Base-by-base conservation (phyloP, 1,140 invertebrate genomes). In the Nephila pilipes region DNA sequence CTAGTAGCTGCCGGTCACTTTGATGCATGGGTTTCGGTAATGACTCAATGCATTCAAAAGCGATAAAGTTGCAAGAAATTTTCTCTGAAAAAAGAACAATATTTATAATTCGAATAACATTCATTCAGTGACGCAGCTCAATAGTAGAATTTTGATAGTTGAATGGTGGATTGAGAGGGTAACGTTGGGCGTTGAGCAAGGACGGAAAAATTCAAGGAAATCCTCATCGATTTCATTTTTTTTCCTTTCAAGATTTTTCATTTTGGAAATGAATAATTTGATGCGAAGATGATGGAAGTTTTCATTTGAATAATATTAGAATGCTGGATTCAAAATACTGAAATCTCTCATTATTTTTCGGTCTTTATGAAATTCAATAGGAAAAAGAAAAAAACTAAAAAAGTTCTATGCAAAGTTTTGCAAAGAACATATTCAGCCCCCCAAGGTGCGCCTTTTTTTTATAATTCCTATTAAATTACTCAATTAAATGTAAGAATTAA, bases 61-160 rank as follows among this genome's bases (percentile, higher is more conserved):
- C 29, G 69, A 75, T 75, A 32, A 36, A 75, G 69, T 1, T 32
- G 29, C 29, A 0, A 20, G 29, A 75, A 32, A 75, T 16, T 75
- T 75, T 29, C 32, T 75, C 18, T n/a, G n/a, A 29, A 75, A 75
- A 75, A 75, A 32, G 69, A 75, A 75, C 36, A 75, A 75, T 22
- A 75, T 75, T 75, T 75, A 36, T 32, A 32, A 75, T 32, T 36
- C 14, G 32, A 36, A 36, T 20, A 1, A 8, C 16, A 14, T 12
- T 1, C 5, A 58, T n/a, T n/a, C 18, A 60, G 22, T 20, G 22
- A 60, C 1, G 6, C 2, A 4, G 2, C 5, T 20, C 18, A 8
- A 75, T 14, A 36, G 18, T 5, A 32, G 29, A 36, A 75, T 36
- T 75, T 75, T 75, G 29, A 5, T 18, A 75, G 16, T 2, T 32